Percentiles rank a stretch among this genome's conserved stretches.
These are phyloP conservation scores for Phodopus roborovskii DNA, from an alignment of 2,113 vertebrate genomes.

Conservation along the genomic window DNA sequence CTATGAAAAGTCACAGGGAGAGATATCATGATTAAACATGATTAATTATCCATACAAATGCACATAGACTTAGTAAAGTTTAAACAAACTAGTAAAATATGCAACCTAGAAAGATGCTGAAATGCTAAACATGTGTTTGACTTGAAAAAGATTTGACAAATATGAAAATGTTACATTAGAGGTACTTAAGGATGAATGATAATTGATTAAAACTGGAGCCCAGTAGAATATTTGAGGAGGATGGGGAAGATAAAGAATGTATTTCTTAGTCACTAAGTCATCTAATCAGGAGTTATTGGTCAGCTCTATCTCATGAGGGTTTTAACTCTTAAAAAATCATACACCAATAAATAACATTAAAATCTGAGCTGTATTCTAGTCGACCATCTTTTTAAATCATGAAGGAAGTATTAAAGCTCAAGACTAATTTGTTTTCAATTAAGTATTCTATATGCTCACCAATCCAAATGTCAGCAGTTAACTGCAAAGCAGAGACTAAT, in stretches of 20 bases:
- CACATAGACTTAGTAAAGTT: slow-evolving; percentile 5
- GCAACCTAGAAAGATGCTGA: background rate
- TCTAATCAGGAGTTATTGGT: background rate
- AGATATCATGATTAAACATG: slow-evolving; percentile 21
- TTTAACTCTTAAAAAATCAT: slow-evolving; percentile 15
- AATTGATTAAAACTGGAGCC: background rate
- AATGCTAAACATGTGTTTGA: background rate
- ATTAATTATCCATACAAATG: slow-evolving; percentile 46
- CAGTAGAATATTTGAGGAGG: background rate
- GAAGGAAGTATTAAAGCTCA: slow-evolving; percentile 24
- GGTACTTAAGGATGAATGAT: background rate
- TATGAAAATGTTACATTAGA: background rate
- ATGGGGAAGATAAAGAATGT: background rate
- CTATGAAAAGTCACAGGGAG: background rate
- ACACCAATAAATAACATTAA: slow-evolving; percentile 11
- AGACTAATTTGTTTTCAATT: slow-evolving; percentile 3
- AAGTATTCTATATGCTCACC: slow-evolving; percentile 4
- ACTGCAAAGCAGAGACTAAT: slow-evolving; percentile 1
- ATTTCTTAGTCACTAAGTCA: background rate
- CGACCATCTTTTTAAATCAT: background rate
- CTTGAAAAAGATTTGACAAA: slow-evolving; percentile 10
- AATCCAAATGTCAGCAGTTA: slow-evolving; percentile 1
- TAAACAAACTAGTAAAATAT: slow-evolving; percentile 35
- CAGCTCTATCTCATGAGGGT: background rate
- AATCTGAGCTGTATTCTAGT: slow-evolving; percentile 14